Conservation (phyloP, 2,888 invertebrate species). For the Parnassius glacialis region DNA sequence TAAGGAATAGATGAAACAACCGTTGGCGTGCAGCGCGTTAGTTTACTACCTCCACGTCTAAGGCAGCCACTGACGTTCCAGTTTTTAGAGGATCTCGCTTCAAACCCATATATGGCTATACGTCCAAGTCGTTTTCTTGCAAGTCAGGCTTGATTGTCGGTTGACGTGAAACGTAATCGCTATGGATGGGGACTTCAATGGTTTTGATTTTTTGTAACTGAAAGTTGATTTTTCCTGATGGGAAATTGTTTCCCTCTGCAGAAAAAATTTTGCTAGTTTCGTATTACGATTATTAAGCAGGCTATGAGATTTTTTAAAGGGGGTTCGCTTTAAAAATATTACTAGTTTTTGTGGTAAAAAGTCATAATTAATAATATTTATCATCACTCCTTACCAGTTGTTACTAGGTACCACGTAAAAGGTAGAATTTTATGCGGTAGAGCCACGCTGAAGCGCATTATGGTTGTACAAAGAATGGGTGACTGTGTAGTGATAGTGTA, state of each 20-base stretch:
- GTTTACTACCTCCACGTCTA: slow-evolving; percentile 24
- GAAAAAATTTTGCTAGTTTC: neutral
- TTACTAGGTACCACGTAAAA: too few species aligned
- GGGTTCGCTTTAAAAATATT: too few species aligned
- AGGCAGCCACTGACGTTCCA: slow-evolving; percentile 33
- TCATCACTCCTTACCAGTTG: too few species aligned
- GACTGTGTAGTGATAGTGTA: too few species aligned
- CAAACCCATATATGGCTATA: slow-evolving; percentile 37
- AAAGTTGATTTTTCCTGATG: slow-evolving; percentile 22
- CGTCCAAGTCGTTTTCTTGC: slow-evolving; percentile 24
- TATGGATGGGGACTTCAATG: slow-evolving; percentile 28
- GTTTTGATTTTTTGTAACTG: slow-evolving; percentile 18
- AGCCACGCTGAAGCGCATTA: too few species aligned
- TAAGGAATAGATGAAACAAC: slow-evolving; percentile 25
- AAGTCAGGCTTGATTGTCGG: slow-evolving; percentile 21
- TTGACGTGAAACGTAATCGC: slow-evolving; percentile 22
- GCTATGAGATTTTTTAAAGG: too few species aligned
- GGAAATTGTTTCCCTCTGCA: slow-evolving; percentile 15
- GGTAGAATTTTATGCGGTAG: too few species aligned
- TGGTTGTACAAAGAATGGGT: too few species aligned
- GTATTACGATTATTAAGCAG: neutral
- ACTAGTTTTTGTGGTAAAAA: too few species aligned
- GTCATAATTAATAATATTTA: too few species aligned
- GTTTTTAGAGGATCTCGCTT: slow-evolving; percentile 42
- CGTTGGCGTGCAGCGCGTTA: slow-evolving; percentile 23